phyloP scores from a whole-genome alignment of 2,888 invertebrate species.

The Diogma glabrata region DNA sequence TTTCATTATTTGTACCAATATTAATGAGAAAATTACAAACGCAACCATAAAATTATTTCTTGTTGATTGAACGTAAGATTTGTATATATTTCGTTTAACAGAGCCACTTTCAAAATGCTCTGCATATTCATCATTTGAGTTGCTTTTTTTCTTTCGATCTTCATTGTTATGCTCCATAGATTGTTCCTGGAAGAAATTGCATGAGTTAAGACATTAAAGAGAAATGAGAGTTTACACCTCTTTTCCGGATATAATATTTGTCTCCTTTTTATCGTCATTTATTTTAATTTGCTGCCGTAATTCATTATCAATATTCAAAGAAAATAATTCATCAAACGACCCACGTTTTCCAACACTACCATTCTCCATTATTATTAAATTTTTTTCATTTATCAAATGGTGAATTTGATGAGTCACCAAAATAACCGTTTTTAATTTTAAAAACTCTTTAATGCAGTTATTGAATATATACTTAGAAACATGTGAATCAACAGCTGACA shows the following conservation, averaged over 20 bases:
- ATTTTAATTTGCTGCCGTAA: background rate
- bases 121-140: too few species aligned
- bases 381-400: conserved; percentile 38
- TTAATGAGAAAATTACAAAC: conserved; percentile 24
- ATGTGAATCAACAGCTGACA: conserved; percentile 57
- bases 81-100: conserved; percentile 19
- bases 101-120: conserved; percentile 13
- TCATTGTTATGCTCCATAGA: too few species aligned
- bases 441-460: conserved; percentile 44
- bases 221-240: too few species aligned
- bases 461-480: conserved; percentile 54
- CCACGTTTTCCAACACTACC: conserved; percentile 30
- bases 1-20: conserved; percentile 26
- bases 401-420: conserved; percentile 81
- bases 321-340: conserved; percentile 29
- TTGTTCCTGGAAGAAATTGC: too few species aligned
- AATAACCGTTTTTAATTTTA: conserved; percentile 53
- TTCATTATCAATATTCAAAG: background rate
- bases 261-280: background rate
- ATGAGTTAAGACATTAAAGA: too few species aligned
- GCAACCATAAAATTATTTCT: conserved; percentile 23
- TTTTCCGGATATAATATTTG: too few species aligned
- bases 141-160: too few species aligned
- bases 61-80: conserved; percentile 28
- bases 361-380: conserved; percentile 40